Percentiles rank a stretch among this genome's conserved stretches.
phyloP scores from a whole-genome alignment of 2,888 invertebrate genomes.

The Athrips mouffetella region DNA sequence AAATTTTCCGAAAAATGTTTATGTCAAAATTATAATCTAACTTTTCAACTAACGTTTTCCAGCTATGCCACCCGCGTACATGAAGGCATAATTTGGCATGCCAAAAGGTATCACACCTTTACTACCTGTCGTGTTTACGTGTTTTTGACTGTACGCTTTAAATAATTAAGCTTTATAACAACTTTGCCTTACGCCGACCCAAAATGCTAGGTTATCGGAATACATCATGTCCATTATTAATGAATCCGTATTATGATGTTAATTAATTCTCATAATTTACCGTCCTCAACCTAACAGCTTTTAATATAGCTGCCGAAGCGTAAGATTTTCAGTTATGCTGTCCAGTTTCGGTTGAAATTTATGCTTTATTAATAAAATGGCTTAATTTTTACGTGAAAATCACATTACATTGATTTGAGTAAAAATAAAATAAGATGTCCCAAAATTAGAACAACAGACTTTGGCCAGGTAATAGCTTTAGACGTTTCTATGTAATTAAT shows the following conservation, averaged over 20 bases:
- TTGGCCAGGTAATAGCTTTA: no score
- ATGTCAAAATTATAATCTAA: no score
- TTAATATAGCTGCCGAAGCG: slow-evolving; percentile 1
- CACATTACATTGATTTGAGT: neutral
- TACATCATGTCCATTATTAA: slow-evolving; percentile 4
- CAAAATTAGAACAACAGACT: no score
- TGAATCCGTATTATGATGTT: slow-evolving; percentile 9
- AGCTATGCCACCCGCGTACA: no score
- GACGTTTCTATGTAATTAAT: no score
- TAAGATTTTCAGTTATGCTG: neutral
- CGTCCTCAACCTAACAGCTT: neutral
- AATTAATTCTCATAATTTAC: slow-evolving; percentile 7
- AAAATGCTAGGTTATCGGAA: slow-evolving; percentile 7
- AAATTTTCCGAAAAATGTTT: no score
- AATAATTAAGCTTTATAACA: no score
- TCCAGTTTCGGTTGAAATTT: neutral
- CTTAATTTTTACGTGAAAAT: neutral
- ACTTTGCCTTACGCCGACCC: neutral
- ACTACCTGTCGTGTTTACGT: no score
- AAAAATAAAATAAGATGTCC: neutral
- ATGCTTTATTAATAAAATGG: slow-evolving; percentile 1
- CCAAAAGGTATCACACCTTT: no score
- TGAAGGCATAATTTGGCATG: no score
- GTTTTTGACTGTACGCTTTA: no score
- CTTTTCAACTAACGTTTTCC: no score